A percentile compares a stretch with the other conserved stretches of the same genome.
phyloP scores from a whole-genome alignment of 2,113 vertebrate species.

The Brachypodius melanocephalos region DNA sequence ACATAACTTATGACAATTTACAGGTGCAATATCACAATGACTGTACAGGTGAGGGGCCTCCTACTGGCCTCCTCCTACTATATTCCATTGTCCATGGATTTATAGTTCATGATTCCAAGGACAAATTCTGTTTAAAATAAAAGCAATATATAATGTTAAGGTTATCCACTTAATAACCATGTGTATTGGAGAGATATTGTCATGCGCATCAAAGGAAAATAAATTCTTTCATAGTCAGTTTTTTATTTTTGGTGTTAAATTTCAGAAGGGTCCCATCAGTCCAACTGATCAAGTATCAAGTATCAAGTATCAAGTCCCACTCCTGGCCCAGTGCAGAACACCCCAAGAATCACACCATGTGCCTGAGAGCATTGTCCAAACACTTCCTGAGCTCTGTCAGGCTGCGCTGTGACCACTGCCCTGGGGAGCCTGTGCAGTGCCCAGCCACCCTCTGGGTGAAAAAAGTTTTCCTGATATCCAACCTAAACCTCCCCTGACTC shows the following conservation, averaged over 20 bases:
- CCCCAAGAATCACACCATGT: background rate
- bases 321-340: rapidly evolving
- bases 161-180: background rate
- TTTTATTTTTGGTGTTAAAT: background rate
- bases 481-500: background rate
- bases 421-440: background rate
- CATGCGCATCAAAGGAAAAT: background rate
- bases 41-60: background rate
- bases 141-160: background rate
- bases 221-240: background rate
- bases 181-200: background rate
- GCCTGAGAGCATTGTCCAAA: background rate
- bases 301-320: background rate
- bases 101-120: background rate
- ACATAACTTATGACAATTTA: background rate
- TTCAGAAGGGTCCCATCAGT: background rate
- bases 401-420: background rate
- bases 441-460: rapidly evolving
- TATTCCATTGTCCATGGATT: background rate
- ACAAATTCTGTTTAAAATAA: background rate
- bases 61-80: background rate
- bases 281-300: too few species aligned
- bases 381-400: rapidly evolving
- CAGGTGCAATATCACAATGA: background rate
- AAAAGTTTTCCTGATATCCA: too few species aligned